Evolutionary conservation across 2,113 vertebrate species (phyloP).

Genomic region (Fukomys damarensis): DNA sequence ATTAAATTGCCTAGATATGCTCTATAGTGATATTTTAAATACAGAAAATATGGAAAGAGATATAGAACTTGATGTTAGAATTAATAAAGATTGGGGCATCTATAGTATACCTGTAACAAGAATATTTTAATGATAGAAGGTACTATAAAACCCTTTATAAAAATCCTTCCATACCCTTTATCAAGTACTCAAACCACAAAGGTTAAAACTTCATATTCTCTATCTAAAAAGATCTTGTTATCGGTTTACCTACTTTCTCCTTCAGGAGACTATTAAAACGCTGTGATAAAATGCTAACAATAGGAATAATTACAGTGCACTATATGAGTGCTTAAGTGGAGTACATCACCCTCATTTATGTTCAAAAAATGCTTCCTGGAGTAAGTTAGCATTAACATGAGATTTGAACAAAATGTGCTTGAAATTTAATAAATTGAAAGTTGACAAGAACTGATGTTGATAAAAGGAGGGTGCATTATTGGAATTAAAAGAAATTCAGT

Average conservation of each 20-base stretch:
- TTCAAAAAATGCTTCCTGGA: conserved; percentile 26
- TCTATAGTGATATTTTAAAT: conserved; percentile 40
- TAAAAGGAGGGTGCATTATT: background rate
- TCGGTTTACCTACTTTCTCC: background rate
- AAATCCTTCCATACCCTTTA: background rate
- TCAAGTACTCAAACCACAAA: background rate
- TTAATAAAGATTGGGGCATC: background rate
- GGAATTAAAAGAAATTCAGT: background rate
- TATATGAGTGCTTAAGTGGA: background rate
- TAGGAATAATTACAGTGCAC: background rate
- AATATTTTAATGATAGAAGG: background rate
- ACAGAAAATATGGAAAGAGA: conserved; percentile 6
- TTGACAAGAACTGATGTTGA: background rate
- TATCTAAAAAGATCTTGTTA: background rate
- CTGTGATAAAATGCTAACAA: background rate
- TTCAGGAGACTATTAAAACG: background rate
- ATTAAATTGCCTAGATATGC: background rate
- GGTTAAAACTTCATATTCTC: background rate
- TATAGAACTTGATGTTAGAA: conserved; percentile 26
- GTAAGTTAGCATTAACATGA: background rate
- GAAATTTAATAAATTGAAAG: background rate
- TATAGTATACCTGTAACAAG: background rate
- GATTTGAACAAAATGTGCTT: background rate
- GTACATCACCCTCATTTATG: background rate
- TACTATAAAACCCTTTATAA: background rate